These are phyloP conservation scores for Ischnus inquisitorius DNA, from an alignment of 2,888 invertebrate genomes.

Conservation along the genomic window DNA sequence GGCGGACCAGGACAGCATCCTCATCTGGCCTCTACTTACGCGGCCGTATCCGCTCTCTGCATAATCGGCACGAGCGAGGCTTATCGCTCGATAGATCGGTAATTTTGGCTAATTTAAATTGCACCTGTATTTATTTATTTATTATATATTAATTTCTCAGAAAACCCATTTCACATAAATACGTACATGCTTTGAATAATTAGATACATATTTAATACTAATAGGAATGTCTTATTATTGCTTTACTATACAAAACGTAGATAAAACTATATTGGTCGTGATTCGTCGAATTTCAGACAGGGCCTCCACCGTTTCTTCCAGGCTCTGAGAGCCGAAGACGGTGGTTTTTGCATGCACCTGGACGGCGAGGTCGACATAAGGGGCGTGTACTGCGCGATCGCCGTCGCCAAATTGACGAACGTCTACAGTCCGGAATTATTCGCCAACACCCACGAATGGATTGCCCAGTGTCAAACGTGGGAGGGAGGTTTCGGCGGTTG, in stretches of 20 bases:
- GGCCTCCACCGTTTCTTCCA: conserved; percentile 92
- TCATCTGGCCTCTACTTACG: conserved; percentile 99
- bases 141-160: too few relatives aligned
- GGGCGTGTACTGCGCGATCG: conserved; percentile 98
- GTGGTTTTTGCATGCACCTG: conserved; percentile 96
- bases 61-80: conserved; percentile 96
- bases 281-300: conserved; percentile 87
- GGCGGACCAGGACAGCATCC: conserved; percentile 97
- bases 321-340: conserved; percentile 92
- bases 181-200: too few relatives aligned
- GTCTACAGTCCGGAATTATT: conserved; percentile 92
- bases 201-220: too few relatives aligned
- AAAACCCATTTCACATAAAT: too few relatives aligned
- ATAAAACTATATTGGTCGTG: conserved; percentile 2
- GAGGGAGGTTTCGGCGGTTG: conserved; percentile 99
- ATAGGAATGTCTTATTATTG: too few relatives aligned
- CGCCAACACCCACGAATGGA: conserved; percentile 96
- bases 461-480: conserved; percentile 97
- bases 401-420: conserved; percentile 95
- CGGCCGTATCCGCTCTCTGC: conserved; percentile 96
- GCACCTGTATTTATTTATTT: too few relatives aligned
- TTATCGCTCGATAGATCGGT: conserved; percentile 94
- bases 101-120: not conserved
- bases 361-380: conserved; percentile 98
- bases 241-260: too few relatives aligned